Evolutionary conservation across 2,888 invertebrate genomes (phyloP).

Genomic region (Stratiomys singularior): DNA sequence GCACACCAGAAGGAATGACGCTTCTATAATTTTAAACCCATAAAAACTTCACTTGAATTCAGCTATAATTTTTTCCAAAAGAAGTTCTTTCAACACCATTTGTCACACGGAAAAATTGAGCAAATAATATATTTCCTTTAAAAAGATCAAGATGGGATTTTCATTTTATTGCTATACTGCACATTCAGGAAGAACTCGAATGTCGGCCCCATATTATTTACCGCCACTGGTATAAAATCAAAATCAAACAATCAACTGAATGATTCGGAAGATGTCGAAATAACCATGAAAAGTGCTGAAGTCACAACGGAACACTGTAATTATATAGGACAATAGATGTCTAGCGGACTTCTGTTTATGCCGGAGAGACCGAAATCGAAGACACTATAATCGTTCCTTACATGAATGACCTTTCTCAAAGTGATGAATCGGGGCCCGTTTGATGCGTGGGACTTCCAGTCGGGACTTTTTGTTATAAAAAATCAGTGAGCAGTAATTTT

Average conservation of each 20-base stretch:
- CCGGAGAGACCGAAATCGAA: slow-evolving; percentile 34
- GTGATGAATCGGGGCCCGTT: slow-evolving; percentile 19
- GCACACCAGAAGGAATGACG: too few species aligned
- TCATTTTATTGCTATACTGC: too few species aligned
- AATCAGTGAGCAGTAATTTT: slow-evolving; percentile 18
- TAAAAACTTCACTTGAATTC: too few species aligned
- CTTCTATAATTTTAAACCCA: too few species aligned
- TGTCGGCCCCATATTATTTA: not conserved
- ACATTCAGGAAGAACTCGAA: not conserved
- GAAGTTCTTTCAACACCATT: too few species aligned
- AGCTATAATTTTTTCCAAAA: too few species aligned
- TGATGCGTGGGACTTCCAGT: slow-evolving; percentile 35
- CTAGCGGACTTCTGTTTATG: slow-evolving; percentile 49
- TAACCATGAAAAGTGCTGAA: slow-evolving; percentile 50
- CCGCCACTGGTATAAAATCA: not conserved
- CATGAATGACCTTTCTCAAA: slow-evolving; percentile 29
- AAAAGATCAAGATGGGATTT: too few species aligned
- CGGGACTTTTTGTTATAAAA: not conserved
- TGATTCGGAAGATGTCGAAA: slow-evolving; percentile 48
- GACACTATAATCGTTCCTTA: slow-evolving; percentile 13
- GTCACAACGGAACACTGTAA: slow-evolving; percentile 49
- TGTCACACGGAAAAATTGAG: too few species aligned
- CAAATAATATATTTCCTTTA: too few species aligned
- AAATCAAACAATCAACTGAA: slow-evolving; percentile 11
- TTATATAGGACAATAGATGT: slow-evolving; percentile 48